phyloP scores from a whole-genome alignment of 2,797 vertebrate genomes.

The Urosaurus nigricauda region DNA sequence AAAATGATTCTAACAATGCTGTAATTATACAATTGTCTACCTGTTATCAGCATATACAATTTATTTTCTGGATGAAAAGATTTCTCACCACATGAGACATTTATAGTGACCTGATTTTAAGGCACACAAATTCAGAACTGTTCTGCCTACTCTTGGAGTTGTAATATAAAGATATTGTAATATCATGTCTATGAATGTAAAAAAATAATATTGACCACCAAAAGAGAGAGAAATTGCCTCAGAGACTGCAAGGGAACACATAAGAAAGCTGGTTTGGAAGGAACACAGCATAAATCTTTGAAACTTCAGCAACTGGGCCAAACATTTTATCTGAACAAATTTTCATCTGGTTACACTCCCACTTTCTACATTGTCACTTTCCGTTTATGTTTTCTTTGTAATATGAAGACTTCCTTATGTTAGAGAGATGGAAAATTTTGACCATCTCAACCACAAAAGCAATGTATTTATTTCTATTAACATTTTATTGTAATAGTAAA shows the following conservation, averaged over 20 bases:
- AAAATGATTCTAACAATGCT: neutral
- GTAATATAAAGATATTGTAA: neutral
- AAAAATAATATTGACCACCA: neutral
- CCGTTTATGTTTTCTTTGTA: too few species aligned
- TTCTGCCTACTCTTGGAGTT: neutral
- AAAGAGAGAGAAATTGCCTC: neutral
- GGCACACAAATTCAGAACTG: neutral
- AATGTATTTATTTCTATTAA: too few species aligned
- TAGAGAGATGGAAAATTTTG: too few species aligned
- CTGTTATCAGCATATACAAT: neutral
- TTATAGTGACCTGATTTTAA: neutral
- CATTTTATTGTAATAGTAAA: too few species aligned
- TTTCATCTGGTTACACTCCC: too few species aligned
- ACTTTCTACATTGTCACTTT: too few species aligned
- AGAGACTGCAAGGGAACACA: neutral
- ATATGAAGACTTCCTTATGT: too few species aligned
- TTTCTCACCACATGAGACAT: neutral
- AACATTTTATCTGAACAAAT: too few species aligned
- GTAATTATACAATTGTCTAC: neutral
- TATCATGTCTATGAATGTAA: neutral
- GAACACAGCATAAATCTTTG: neutral
- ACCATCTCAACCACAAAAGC: too few species aligned
- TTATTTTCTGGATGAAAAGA: neutral
- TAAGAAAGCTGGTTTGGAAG: neutral
- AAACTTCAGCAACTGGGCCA: too few species aligned